Evolutionary conservation across 2,888 invertebrate genomes (phyloP).

Genomic region (Tholera decimalis): DNA sequence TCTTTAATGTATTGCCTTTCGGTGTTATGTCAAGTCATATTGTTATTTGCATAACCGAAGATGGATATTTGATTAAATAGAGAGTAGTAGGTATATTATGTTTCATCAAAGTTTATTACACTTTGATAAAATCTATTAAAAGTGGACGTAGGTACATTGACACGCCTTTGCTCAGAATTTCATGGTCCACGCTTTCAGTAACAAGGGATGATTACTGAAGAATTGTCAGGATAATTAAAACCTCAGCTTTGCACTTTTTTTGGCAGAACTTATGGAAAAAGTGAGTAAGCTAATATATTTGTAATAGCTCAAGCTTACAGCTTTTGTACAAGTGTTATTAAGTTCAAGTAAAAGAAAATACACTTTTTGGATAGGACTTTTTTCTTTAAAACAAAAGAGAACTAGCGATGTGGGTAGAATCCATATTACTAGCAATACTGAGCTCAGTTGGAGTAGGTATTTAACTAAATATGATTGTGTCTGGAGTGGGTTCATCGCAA

Average conservation of each 20-base stretch:
- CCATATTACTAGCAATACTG: no score
- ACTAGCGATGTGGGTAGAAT: no score
- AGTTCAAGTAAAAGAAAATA: background rate
- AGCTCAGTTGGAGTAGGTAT: no score
- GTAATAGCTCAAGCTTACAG: background rate
- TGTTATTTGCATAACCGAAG: constrained; percentile 37
- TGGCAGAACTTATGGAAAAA: background rate
- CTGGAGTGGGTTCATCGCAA: no score
- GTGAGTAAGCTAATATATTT: background rate
- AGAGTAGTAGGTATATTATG: background rate
- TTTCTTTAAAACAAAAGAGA: no score
- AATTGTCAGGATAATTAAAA: no score
- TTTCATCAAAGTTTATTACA: no score
- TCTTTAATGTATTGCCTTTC: constrained; percentile 54
- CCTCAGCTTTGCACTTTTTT: background rate
- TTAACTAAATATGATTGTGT: no score
- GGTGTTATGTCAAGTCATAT: constrained; percentile 29
- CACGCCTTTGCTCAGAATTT: no score
- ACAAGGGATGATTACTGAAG: no score
- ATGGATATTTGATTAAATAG: background rate
- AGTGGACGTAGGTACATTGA: background rate
- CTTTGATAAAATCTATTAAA: background rate
- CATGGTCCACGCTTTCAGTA: no score
- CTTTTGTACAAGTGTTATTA: background rate
- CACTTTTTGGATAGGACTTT: no score